Base-by-base conservation (phyloP, 1,140 invertebrate species). In the Chymomyza costata region DNA sequence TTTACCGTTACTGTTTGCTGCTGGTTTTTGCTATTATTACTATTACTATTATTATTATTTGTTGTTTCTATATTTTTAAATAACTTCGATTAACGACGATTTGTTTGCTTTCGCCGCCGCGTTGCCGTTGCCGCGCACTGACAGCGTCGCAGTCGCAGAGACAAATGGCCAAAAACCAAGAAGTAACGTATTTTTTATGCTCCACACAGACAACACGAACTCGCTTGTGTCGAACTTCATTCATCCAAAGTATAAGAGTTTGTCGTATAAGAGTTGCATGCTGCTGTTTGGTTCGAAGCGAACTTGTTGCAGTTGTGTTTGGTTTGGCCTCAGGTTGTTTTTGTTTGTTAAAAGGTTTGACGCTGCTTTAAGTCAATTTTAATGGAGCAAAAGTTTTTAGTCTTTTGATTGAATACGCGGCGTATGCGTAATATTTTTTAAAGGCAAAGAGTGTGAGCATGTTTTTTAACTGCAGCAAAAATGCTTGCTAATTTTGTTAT, bases 151-250 rank as follows among this genome's bases (percentile, higher is more conserved):
- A 64, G 67, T 67, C 67, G 57, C 74, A 64, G 45, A 68, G 59
- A 65, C 68, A 68, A 80, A 82, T 80, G 74, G 65, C 74, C 73
- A 51, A 80, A 53, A 65, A 65, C 63, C 67, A 45, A 35, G 39
- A 51, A 41, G 35, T 51, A 49, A 52, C 48, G 35, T 78, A 78
- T 73, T 80, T 80, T 78, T 78, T 67, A 80, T 71, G 69, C 70
- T 67, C 48, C 71, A 31, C 38, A 50, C 21, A 34, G 35, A 31
- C 14, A n/a, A n/a, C n/a, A n/a, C n/a, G n/a, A n/a, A n/a, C n/a
- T n/a, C n/a, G n/a, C n/a, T n/a, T n/a, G n/a, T n/a, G n/a, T n/a
- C n/a, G n/a, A n/a, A n/a, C n/a, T n/a, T n/a, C n/a, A n/a, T n/a
- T n/a, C n/a, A n/a, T n/a, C n/a, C n/a, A n/a, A n/a, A n/a, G 34